Evolutionary conservation across 2,888 invertebrate genomes (phyloP).

Genomic region (Amblyjoppa proteus): DNA sequence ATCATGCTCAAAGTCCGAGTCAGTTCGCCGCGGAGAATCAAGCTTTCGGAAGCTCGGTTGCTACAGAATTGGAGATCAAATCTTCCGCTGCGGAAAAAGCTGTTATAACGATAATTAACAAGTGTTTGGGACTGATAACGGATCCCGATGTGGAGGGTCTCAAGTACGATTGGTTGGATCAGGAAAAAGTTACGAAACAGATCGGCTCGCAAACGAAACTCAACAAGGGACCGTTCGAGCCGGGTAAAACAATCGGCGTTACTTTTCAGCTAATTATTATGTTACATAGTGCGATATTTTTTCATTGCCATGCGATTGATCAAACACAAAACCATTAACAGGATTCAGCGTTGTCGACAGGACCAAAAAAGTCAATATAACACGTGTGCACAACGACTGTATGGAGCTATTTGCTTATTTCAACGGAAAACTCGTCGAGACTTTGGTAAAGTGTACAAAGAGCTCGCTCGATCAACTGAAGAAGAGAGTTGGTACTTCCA

Average conservation of each 20-base stretch:
- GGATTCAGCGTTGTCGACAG: constrained; percentile 89
- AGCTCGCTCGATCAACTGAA: constrained; percentile 90
- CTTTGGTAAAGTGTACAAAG: constrained; percentile 91
- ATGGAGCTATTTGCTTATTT: constrained; percentile 93
- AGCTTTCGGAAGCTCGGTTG: constrained; percentile 86
- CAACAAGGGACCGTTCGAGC: constrained; percentile 86
- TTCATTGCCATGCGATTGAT: background rate
- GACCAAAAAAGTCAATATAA: constrained; percentile 87
- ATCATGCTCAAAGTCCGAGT: constrained; percentile 87
- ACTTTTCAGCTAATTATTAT: background rate
- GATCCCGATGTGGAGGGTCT: constrained; percentile 87
- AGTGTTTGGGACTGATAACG: constrained; percentile 89
- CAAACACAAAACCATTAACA: constrained; percentile 71
- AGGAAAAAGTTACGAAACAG: constrained; percentile 87
- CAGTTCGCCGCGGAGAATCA: constrained; percentile 89
- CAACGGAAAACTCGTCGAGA: constrained; percentile 90
- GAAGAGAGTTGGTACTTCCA: constrained; percentile 85
- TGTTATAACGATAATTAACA: constrained; percentile 91
- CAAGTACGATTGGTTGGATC: constrained; percentile 89
- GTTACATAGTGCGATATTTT: too few relatives aligned
- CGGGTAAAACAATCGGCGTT: constrained; percentile 83
- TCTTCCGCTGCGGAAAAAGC: constrained; percentile 91
- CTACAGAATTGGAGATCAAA: constrained; percentile 86
- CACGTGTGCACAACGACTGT: constrained; percentile 89
- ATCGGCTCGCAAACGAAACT: constrained; percentile 87